Evolutionary conservation across 2,888 invertebrate species (phyloP).

Genomic region (Aleiodes alternator): DNA sequence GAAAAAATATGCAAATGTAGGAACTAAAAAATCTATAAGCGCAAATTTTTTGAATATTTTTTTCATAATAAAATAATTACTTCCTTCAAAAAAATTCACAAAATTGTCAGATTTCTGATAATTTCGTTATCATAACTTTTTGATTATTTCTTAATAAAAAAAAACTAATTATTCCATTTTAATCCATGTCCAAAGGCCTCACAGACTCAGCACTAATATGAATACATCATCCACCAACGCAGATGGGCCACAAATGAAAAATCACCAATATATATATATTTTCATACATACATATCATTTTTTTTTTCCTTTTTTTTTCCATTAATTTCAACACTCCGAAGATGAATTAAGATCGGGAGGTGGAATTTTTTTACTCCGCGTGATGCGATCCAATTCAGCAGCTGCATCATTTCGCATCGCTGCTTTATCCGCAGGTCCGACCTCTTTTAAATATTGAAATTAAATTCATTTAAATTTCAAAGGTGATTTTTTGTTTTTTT

Average conservation of each 20-base stretch:
- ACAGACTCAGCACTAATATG: not conserved
- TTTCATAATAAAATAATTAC: too few species aligned
- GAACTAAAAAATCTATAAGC: too few species aligned
- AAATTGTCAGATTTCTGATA: too few species aligned
- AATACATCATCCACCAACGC: not conserved
- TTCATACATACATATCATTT: slow-evolving; percentile 36
- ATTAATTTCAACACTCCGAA: slow-evolving; percentile 65
- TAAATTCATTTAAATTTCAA: slow-evolving; percentile 46
- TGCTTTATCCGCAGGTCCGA: slow-evolving; percentile 81
- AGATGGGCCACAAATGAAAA: slow-evolving; percentile 29
- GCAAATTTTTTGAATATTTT: too few species aligned
- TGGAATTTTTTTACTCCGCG: slow-evolving; percentile 81
- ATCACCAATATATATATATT: slow-evolving; percentile 35
- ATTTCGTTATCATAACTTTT: too few species aligned
- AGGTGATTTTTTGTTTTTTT: not conserved
- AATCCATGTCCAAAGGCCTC: too few species aligned
- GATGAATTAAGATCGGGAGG: slow-evolving; percentile 71
- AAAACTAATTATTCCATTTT: too few species aligned
- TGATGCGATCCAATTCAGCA: slow-evolving; percentile 93
- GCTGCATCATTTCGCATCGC: slow-evolving; percentile 92
- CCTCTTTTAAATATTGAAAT: slow-evolving; percentile 58
- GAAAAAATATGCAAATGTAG: too few species aligned
- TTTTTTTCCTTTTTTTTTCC: not conserved
- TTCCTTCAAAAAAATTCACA: too few species aligned
- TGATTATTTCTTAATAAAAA: too few species aligned